A percentile compares a stretch with the other conserved stretches of the same genome.
Evolutionary conservation across 1,140 invertebrate species (phyloP).

Genomic region (Oryctes rhinoceros): DNA sequence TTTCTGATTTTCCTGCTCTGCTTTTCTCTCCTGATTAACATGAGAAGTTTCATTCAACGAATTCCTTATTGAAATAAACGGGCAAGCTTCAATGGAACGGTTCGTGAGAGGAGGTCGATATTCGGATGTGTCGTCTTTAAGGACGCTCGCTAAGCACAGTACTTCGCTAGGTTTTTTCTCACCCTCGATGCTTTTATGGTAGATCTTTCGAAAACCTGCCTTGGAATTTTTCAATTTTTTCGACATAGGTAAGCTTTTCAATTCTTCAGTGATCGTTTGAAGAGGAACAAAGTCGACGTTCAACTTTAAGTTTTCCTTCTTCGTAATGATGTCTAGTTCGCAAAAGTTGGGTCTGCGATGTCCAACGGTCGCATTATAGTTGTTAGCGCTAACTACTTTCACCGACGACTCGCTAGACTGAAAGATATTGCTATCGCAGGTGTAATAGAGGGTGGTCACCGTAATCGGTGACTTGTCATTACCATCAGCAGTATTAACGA

Average conservation of each 20-base stretch:
- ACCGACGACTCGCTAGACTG: constrained; percentile 36
- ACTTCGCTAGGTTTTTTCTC: background rate
- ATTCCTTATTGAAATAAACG: background rate
- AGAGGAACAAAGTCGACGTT: constrained; percentile 9
- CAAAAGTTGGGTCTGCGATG: constrained; percentile 8
- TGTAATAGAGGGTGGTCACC: constrained; percentile 26
- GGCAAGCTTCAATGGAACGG: background rate
- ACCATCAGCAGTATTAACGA: background rate
- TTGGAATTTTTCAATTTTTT: constrained; percentile 13
- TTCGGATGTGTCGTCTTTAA: background rate
- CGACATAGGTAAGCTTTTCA: constrained; percentile 29
- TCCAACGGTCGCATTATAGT: background rate
- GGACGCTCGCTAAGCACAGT: constrained; percentile 4
- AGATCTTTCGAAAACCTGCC: background rate
- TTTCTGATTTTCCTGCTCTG: too few relatives aligned
- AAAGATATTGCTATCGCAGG: constrained; percentile 17
- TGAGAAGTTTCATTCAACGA: too few relatives aligned
- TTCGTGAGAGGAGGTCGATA: background rate
- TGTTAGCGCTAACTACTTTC: constrained; percentile 16
- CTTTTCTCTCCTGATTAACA: too few relatives aligned
- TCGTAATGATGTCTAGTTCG: constrained; percentile 38
- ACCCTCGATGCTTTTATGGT: background rate
- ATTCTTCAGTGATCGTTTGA: constrained; percentile 12
- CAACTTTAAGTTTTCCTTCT: constrained; percentile 19
- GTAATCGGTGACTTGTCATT: background rate